Evolutionary conservation across 2,888 invertebrate genomes (phyloP), one percentile per base, ranked within the genome.

Genomic region (Molanna angustata): DNA sequence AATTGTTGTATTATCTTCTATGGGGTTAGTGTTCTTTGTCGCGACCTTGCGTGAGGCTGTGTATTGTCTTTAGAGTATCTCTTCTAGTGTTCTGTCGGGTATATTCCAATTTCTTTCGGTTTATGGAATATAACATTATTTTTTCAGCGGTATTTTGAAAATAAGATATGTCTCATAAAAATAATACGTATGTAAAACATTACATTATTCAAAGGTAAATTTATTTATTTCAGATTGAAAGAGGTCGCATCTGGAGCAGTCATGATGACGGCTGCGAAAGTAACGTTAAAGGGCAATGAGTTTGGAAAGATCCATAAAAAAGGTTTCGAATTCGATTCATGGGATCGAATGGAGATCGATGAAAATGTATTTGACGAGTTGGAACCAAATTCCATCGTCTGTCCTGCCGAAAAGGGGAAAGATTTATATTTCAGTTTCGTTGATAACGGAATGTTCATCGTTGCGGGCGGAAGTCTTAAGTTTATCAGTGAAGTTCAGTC

Each of bases 251-350:
- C 76, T 4, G 83, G 81, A 21, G 86, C 85, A 14, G 79, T 88
- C 55, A 81, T 82, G 61, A 76, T 80, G 31, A 83, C 82, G 1
- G 80, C 82, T 2, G 85, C 82, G 3, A 76, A 74, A 3, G 80
- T 82, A 3, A 72, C 73, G 19, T 78, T 88, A 49, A 67, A 73
- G 54, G 76, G 82, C 64, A 84, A 83, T 66, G 76, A 78, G 61
- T 84, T 89, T 61, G 72, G 76, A 47, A 71, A 68, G 41, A 74
- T 88, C 32, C 73, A 74, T 49, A 70, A 75, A 7, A 73, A 72
- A 49, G 83, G 84, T n/a, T 79, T 88, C 49, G 74, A 76, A 18
- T 67, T 89, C n/a, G 75, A 79, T 31, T 79, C 82, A 6, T 86
- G 85, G 82, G 85, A 82, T 64, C 77, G 71, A 61, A 72, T 88